These are phyloP conservation scores for Neoitamus cyanurus DNA, from an alignment of 2,888 invertebrate species.

Conservation along the genomic window DNA sequence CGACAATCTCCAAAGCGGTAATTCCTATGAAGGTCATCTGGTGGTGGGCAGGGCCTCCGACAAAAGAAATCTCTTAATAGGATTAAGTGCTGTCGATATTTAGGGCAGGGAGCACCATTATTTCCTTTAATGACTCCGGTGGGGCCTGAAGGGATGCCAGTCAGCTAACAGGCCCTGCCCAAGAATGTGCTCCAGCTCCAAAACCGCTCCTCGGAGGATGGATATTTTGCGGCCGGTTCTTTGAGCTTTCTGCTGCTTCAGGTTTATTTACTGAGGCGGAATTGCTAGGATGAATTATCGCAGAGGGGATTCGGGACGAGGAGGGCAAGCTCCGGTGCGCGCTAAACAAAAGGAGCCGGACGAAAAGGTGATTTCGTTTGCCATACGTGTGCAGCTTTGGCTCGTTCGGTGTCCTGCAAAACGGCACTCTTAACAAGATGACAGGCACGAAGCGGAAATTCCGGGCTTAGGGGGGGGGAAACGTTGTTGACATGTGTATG, in stretches of 20 bases:
- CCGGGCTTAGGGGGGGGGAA: neutral
- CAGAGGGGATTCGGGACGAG: neutral
- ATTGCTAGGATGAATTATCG: slow-evolving; percentile 40
- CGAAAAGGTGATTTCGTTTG: neutral
- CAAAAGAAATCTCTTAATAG: slow-evolving; percentile 34
- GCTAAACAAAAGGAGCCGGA: neutral
- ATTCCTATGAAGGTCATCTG: neutral
- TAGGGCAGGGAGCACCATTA: slow-evolving; percentile 17
- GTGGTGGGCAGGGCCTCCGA: neutral
- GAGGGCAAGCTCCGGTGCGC: neutral
- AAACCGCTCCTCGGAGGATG: neutral
- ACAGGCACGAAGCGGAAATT: slow-evolving; percentile 19
- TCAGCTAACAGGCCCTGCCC: neutral
- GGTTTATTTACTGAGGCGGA: slow-evolving; percentile 18
- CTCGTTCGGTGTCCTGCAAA: neutral
- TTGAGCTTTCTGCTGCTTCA: slow-evolving; percentile 31
- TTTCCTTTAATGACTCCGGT: slow-evolving; percentile 30
- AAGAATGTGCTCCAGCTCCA: neutral
- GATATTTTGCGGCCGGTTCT: slow-evolving; percentile 2
- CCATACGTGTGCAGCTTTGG: neutral
- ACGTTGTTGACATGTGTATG: slow-evolving; percentile 31
- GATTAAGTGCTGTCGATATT: slow-evolving; percentile 39
- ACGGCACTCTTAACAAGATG: neutral
- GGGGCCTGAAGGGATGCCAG: neutral
- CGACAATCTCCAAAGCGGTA: neutral